These are phyloP conservation scores for Burhinus oedicnemus DNA, from an alignment of 2,113 vertebrate genomes.

Conservation along the genomic window DNA sequence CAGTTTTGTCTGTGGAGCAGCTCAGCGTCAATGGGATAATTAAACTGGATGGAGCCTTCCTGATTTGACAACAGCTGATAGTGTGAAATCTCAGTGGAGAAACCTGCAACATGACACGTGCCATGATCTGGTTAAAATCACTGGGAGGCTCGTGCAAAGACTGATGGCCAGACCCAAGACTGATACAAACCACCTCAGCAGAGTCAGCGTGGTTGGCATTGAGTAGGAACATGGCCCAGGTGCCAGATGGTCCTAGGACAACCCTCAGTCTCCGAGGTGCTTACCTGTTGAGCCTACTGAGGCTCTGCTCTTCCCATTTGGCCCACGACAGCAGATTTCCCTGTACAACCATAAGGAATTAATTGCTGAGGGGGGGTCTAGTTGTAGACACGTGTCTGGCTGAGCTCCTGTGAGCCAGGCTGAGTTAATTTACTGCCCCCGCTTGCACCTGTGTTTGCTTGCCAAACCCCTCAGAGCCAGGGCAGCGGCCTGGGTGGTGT, in stretches of 20 bases:
- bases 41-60: not conserved
- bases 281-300: not conserved
- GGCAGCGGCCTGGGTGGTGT: not conserved
- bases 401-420: not conserved
- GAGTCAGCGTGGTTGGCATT: not conserved
- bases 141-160: not conserved
- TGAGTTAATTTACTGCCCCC: not conserved
- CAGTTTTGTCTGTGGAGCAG: not conserved
- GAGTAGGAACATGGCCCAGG: not conserved
- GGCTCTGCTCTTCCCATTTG: not conserved
- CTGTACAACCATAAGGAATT: not conserved
- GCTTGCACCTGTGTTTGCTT: not conserved
- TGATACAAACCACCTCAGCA: not conserved
- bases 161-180: not conserved
- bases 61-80: not conserved
- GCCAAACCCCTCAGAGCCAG: not conserved
- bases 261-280: not conserved
- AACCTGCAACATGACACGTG: not conserved
- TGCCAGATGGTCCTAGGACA: not conserved
- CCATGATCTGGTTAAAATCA: not conserved
- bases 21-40: not conserved
- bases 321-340: rapidly evolving
- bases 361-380: not conserved
- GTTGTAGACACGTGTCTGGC: not conserved
- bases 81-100: not conserved